These are phyloP conservation scores for Nothoprocta perdicaria DNA, from an alignment of 2,113 vertebrate species.

Conservation along the genomic window DNA sequence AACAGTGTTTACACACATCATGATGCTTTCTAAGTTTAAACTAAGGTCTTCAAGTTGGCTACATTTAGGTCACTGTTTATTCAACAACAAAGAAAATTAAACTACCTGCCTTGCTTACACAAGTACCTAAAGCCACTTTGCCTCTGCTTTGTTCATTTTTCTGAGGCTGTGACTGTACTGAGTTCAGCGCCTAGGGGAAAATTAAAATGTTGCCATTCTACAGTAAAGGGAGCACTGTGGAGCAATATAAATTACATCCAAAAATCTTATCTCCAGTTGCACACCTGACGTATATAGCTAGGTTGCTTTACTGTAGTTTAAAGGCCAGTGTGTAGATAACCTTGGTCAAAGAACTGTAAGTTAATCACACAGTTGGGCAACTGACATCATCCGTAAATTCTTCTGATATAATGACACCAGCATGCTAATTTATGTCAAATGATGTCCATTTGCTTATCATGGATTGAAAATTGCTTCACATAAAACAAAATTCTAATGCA, in stretches of 20 bases:
- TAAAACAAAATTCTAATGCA: conserved; percentile 62
- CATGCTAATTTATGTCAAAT: conserved; percentile 51
- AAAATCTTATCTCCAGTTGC: conserved; percentile 55
- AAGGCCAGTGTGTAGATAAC: conserved; percentile 46
- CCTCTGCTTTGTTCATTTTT: not conserved
- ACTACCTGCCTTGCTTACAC: not conserved
- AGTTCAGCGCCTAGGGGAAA: conserved; percentile 8
- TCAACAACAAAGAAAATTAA: not conserved
- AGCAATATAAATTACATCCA: not conserved
- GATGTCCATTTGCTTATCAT: conserved; percentile 63
- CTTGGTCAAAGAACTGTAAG: conserved; percentile 46
- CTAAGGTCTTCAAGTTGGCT: not conserved
- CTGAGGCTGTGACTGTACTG: not conserved
- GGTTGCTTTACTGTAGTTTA: conserved; percentile 37
- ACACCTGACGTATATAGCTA: conserved; percentile 49
- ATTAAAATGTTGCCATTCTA: conserved; percentile 38
- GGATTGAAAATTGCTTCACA: conserved; percentile 41
- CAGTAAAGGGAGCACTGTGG: conserved; percentile 4
- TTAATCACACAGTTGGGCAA: conserved; percentile 57
- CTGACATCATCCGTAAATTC: conserved; percentile 63
- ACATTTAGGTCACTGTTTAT: not conserved
- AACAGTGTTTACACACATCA: rapidly evolving
- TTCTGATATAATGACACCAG: conserved; percentile 30
- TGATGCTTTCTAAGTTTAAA: not conserved
- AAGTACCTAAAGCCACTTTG: not conserved